phyloP scores from a whole-genome alignment of 2,888 invertebrate genomes.

The Theodoxus fluviatilis region DNA sequence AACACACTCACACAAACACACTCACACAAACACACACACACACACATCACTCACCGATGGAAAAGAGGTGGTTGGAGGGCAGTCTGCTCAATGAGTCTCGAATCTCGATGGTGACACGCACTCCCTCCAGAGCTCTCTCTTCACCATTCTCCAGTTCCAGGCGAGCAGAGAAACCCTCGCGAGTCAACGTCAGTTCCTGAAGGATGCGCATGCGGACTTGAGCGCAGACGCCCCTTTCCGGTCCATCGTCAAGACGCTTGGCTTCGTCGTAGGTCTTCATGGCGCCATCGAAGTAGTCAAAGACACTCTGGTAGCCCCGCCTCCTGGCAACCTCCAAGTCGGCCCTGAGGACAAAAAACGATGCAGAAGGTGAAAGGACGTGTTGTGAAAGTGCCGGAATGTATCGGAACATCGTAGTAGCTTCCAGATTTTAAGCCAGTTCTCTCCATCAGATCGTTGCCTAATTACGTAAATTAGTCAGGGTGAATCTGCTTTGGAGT shows the following conservation, averaged over 20 bases:
- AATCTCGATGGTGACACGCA: slow-evolving; percentile 35
- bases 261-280: slow-evolving; percentile 28
- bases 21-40: too few relatives aligned
- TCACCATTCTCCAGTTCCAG: slow-evolving; percentile 43
- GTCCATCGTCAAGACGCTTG: slow-evolving; percentile 21
- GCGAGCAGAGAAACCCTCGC: slow-evolving; percentile 40
- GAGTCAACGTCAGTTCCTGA: slow-evolving; percentile 38
- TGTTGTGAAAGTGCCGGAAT: too few relatives aligned
- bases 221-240: slow-evolving; percentile 38
- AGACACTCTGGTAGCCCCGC: slow-evolving; percentile 34
- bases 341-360: too few relatives aligned
- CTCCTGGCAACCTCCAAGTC: too few relatives aligned
- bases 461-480: too few relatives aligned
- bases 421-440: too few relatives aligned
- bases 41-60: slow-evolving; percentile 38
- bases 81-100: slow-evolving; percentile 28
- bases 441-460: too few relatives aligned
- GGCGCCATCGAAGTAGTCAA: slow-evolving; percentile 34
- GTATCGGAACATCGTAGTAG: too few relatives aligned
- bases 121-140: slow-evolving; percentile 31
- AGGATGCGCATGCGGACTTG: slow-evolving; percentile 37
- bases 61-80: slow-evolving; percentile 32
- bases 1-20: too few relatives aligned
- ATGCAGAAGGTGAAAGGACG: too few relatives aligned
- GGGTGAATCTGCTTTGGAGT: too few relatives aligned